Percentiles rank a stretch among this genome's conserved stretches.
Evolutionary conservation across 2,113 vertebrate genomes (phyloP).

Genomic region (Seriola dumerili): DNA sequence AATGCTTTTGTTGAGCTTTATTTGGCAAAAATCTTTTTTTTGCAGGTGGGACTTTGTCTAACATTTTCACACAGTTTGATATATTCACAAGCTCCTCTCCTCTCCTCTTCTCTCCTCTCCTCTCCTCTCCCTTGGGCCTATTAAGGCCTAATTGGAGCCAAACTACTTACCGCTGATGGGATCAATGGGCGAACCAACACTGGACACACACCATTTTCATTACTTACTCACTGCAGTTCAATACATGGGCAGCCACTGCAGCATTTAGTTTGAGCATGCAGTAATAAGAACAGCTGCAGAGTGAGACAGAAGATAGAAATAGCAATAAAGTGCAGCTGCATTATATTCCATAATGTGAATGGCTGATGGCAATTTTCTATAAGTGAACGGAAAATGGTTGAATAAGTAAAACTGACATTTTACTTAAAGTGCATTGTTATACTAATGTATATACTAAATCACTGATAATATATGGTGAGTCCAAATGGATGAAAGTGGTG

Average conservation of each 20-base stretch:
- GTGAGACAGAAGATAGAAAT: constrained; percentile 40
- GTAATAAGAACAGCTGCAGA: constrained; percentile 53
- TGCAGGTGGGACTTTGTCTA: constrained; percentile 14
- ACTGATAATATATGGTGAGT: neutral
- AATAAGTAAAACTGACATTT: constrained; percentile 17
- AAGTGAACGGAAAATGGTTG: neutral
- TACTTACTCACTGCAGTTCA: constrained; percentile 77
- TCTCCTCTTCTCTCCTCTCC: constrained; percentile 1
- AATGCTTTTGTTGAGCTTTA: constrained; percentile 4
- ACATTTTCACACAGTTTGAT: constrained; percentile 16
- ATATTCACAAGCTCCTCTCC: neutral
- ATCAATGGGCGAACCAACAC: constrained; percentile 72
- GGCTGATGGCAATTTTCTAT: neutral
- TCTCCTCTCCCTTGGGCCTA: constrained; percentile 47
- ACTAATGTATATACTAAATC: neutral
- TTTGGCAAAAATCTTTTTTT: neutral
- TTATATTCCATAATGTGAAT: constrained; percentile 21
- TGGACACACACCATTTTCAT: constrained; percentile 79
- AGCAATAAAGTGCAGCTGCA: constrained; percentile 11
- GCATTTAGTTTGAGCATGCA: constrained; percentile 50
- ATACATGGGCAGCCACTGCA: constrained; percentile 62
- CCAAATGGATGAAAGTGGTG: neutral
- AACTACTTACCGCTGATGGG: constrained; percentile 78
- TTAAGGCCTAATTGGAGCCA: constrained; percentile 75
- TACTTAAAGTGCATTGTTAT: neutral